Percentiles rank a stretch among this genome's conserved stretches.
phyloP scores from a whole-genome alignment of 2,888 invertebrate species.

The Anaspis maculata region DNA sequence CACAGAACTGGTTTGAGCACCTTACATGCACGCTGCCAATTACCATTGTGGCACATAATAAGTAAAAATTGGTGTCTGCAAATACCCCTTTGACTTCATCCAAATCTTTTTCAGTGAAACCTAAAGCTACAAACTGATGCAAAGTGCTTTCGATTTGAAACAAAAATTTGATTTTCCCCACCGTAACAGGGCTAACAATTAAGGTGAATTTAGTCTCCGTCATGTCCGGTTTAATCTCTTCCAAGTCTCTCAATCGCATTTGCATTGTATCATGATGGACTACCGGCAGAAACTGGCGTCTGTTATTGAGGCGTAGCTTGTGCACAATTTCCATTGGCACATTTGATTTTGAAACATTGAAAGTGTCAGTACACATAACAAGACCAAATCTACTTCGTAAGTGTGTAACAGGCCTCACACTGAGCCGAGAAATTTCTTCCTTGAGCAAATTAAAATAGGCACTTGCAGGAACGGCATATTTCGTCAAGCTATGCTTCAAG shows the following conservation, averaged over 20 bases:
- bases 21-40: slow-evolving; percentile 91
- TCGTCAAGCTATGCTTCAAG: slow-evolving; percentile 60
- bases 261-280: slow-evolving; percentile 76
- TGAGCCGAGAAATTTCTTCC: slow-evolving; percentile 33
- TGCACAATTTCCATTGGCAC: slow-evolving; percentile 33
- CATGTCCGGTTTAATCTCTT: slow-evolving; percentile 53
- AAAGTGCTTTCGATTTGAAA: slow-evolving; percentile 71
- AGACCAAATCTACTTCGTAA: slow-evolving; percentile 64
- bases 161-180: slow-evolving; percentile 71
- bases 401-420: slow-evolving; percentile 60
- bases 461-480: slow-evolving; percentile 65
- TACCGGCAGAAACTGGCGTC: slow-evolving; percentile 69
- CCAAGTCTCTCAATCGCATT: slow-evolving; percentile 67
- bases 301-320: slow-evolving; percentile 49
- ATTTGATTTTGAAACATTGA: slow-evolving; percentile 30
- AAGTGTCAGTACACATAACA: slow-evolving; percentile 65
- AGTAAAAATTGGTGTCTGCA: slow-evolving; percentile 88
- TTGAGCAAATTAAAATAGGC: slow-evolving; percentile 65
- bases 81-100: slow-evolving; percentile 97
- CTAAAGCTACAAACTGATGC: slow-evolving; percentile 60
- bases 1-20: slow-evolving; percentile 18
- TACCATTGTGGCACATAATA: slow-evolving; percentile 81
- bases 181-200: slow-evolving; percentile 64
- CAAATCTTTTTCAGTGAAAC: slow-evolving; percentile 87
- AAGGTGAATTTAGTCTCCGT: slow-evolving; percentile 59